A percentile compares a stretch with the other conserved stretches of the same genome.
phyloP scores from a whole-genome alignment of 2,113 vertebrate species.

The Lepus europaeus region DNA sequence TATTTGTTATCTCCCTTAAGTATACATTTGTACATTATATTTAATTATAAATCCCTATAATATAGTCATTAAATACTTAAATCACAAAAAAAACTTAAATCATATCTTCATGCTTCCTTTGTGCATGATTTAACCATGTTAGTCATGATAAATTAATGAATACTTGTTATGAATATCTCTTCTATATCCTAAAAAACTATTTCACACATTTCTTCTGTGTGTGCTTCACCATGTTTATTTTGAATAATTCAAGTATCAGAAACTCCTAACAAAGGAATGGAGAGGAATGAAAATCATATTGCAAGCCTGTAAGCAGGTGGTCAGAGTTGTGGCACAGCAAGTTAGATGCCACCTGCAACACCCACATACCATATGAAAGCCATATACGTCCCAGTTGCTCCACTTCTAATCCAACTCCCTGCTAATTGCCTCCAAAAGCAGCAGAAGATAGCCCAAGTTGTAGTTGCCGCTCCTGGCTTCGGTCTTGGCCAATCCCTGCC shows the following conservation, averaged over 20 bases:
- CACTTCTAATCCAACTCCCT: no score
- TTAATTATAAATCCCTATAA: background rate
- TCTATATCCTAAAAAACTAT: background rate
- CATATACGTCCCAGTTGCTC: no score
- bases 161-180: background rate
- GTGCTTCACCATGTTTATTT: background rate
- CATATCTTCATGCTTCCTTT: background rate
- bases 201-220: background rate
- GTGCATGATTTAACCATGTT: background rate
- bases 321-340: background rate
- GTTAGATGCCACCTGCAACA: no score
- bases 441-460: no score
- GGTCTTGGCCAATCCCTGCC: no score
- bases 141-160: background rate
- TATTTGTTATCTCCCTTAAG: background rate
- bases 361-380: no score
- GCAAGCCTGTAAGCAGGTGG: background rate
- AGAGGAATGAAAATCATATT: background rate
- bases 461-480: no score
- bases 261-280: background rate
- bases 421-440: no score
- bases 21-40: background rate
- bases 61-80: background rate
- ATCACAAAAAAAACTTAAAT: background rate
- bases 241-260: constrained; percentile 21